phyloP scores from a whole-genome alignment of 2,113 vertebrate genomes.

The Phodopus roborovskii region DNA sequence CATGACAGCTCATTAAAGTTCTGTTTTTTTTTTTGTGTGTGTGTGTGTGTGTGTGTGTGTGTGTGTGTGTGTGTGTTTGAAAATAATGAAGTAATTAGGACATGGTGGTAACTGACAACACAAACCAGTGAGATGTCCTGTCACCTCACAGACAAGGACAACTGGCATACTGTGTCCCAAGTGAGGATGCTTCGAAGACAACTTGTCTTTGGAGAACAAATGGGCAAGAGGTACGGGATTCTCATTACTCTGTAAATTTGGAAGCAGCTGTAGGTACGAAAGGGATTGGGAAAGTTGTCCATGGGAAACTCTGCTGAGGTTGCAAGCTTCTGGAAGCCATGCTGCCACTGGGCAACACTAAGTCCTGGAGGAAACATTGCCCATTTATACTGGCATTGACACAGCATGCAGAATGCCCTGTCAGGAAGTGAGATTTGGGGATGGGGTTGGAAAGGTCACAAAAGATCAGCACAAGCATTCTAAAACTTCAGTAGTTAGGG shows the following conservation, averaged over 20 bases:
- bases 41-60: too few species aligned
- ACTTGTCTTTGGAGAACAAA: background rate
- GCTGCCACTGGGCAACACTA: background rate
- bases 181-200: background rate
- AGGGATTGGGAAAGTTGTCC: background rate
- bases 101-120: background rate
- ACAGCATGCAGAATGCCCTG: background rate
- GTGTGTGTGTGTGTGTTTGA: too few species aligned
- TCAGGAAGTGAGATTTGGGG: background rate
- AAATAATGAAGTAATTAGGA: background rate
- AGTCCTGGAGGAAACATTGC: background rate
- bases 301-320: background rate
- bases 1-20: background rate
- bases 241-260: background rate
- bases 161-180: rapidly evolving
- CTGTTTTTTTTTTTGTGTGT: too few species aligned
- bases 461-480: background rate
- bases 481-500: background rate
- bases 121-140: background rate
- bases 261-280: background rate
- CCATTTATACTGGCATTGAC: background rate
- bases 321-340: too few species aligned
- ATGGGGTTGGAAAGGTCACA: background rate
- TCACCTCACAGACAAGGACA: background rate
- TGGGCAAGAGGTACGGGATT: background rate